phyloP scores from a whole-genome alignment of 1,140 invertebrate species.

The Pachypeltis micranthus region DNA sequence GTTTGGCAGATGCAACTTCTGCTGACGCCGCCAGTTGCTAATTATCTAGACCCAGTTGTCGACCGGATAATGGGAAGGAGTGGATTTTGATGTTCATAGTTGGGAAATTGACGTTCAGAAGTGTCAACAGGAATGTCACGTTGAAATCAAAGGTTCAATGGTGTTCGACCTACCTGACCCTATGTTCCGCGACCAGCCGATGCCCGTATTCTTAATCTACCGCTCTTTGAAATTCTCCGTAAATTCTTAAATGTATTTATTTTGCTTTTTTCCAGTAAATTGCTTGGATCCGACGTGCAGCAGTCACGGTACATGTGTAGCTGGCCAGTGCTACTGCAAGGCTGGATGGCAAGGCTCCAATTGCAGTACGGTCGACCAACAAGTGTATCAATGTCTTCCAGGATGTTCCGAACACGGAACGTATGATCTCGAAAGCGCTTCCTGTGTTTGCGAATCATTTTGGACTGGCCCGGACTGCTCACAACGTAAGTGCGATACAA shows the following conservation, averaged over 20 bases:
- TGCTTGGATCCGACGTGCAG: conserved; percentile 80
- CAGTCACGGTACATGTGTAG: conserved; percentile 80
- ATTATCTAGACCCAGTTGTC: too few relatives aligned
- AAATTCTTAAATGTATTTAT: not conserved
- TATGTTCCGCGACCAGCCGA: too few relatives aligned
- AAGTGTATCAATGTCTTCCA: conserved; percentile 77
- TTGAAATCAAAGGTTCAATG: too few relatives aligned
- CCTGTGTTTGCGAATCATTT: conserved; percentile 76
- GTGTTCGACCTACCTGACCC: too few relatives aligned
- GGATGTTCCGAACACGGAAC: conserved; percentile 81
- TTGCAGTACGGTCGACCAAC: conserved; percentile 74
- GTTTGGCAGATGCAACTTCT: too few relatives aligned
- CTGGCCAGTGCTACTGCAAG: conserved; percentile 87
- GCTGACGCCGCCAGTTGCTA: too few relatives aligned
- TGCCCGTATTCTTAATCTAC: too few relatives aligned
- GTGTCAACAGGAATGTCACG: too few relatives aligned
- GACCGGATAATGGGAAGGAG: too few relatives aligned
- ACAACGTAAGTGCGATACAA: conserved; percentile 69
- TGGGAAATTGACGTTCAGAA: too few relatives aligned
- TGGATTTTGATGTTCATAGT: too few relatives aligned
- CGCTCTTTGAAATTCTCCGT: too few relatives aligned
- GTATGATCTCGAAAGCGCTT: conserved; percentile 74
- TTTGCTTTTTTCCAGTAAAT: conserved; percentile 47
- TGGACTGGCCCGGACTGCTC: conserved; percentile 85
- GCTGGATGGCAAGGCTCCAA: conserved; percentile 89